Evolutionary conservation across 2,113 vertebrate genomes (phyloP), one percentile per base, ranked within the genome.

Genomic region (Tursiops truncatus): DNA sequence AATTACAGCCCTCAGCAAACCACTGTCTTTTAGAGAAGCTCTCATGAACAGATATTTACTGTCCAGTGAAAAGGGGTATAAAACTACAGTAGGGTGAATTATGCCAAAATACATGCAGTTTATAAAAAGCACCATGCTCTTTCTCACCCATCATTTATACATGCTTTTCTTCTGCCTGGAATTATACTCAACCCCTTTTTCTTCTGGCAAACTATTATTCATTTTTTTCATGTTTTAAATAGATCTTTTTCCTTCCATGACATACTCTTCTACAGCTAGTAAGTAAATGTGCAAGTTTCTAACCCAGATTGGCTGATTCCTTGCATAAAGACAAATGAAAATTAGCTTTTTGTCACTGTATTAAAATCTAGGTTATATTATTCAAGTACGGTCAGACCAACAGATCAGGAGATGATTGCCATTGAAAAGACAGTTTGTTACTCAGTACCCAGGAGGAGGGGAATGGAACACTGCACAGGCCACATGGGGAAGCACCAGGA

Each of bases 401-500:
- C 12, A 92, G 23, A 56, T 77, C 17, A 79, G 25, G 12, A 70
- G 94, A 93, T 44, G 80, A 56, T 1, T 87, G 83, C 18, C 50
- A 92, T 12, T 23, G 21, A 50, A 80, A 91, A 88, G 33, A 31
- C 1, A 62, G 36, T 21, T 31, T 67, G 25, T 47, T 83, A 44
- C 12, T 91, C 68, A 18, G 21, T 79, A 53, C 47, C 74, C 60
- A 67, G 60, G 20, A 89, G 10, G 18, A 77, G 26, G 28, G 36
- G 2, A 13, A 31, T 0, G 1, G 25, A 25, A 58, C 1, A 53
- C 36, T 5, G 2, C 5, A 8, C 11, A 47, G 31, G 13, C 47
- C 68, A 58, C 23, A 1, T 1, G 8, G 6, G 9, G 15, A 81
- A 47, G 31, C 11, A 28, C 11, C 33, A 38, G 25, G 36, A 3